Conservation (phyloP, 2,888 invertebrate species). For the Caenorhabditis becei region DNA sequence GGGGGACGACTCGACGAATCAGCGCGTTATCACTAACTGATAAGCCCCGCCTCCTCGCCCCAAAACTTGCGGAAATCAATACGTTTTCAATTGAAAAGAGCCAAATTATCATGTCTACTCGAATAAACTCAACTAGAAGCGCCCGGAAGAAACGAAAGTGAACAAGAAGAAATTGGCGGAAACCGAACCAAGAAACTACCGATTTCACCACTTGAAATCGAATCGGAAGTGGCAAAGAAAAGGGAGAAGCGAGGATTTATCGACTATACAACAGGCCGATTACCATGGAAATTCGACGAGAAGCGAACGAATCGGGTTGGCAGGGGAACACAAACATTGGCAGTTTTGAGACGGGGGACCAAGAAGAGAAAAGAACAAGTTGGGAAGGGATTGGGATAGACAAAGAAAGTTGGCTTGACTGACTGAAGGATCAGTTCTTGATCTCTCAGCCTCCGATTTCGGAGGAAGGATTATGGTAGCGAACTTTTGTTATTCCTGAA, state of each 20-base stretch:
- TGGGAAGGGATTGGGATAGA: not conserved
- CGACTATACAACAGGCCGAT: constrained; percentile 29
- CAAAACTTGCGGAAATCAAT: not conserved
- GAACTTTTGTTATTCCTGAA: not conserved
- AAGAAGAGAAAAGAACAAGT: too few relatives aligned
- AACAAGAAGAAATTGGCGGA: constrained; percentile 1
- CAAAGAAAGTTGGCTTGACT: too few relatives aligned
- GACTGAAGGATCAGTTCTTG: too few relatives aligned
- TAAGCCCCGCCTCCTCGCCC: constrained; percentile 32
- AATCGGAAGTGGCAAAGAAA: constrained; percentile 11
- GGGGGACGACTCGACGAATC: constrained; percentile 20
- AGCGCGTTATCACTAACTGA: constrained; percentile 42
- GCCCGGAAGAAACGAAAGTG: not conserved
- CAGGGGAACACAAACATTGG: not conserved
- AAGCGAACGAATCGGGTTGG: constrained; percentile 11
- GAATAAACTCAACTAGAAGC: too few relatives aligned
- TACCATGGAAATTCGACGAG: constrained; percentile 26
- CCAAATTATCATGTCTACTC: not conserved
- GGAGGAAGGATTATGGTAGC: too few relatives aligned
- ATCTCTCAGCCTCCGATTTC: too few relatives aligned
- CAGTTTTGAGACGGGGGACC: not conserved
- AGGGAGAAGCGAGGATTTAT: constrained; percentile 25
- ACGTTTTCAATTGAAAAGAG: not conserved
- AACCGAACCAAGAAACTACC: too few relatives aligned
- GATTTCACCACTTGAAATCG: constrained; percentile 18